Conservation (phyloP, 2,888 invertebrate species). For the Sacculina carcini region DNA sequence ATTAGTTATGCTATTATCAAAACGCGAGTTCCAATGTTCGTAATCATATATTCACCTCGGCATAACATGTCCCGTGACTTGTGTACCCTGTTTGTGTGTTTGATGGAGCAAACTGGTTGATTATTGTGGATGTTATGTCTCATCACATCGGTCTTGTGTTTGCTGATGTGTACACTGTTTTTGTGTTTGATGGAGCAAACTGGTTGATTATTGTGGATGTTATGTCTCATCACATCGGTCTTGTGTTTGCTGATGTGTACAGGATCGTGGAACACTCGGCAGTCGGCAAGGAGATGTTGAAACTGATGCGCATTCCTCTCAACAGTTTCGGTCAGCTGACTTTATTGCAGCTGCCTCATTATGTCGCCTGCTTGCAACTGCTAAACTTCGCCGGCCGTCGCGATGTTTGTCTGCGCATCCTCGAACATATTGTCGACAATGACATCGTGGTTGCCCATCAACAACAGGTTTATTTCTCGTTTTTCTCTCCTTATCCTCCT, state of each 20-base stretch:
- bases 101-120: background rate
- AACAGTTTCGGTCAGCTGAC: conserved; percentile 81
- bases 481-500: too few species aligned
- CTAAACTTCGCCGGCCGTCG: conserved; percentile 69
- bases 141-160: too few species aligned
- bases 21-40: too few species aligned
- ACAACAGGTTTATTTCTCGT: conserved; percentile 46
- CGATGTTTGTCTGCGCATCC: conserved; percentile 58
- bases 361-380: conserved; percentile 53
- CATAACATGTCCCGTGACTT: background rate
- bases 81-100: background rate
- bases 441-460: conserved; percentile 63
- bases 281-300: conserved; percentile 75
- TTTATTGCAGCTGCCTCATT: conserved; percentile 61
- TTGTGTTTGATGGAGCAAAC: background rate
- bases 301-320: conserved; percentile 74
- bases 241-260: conserved; percentile 12
- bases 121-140: background rate
- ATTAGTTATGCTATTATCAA: too few species aligned
- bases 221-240: too few species aligned
- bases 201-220: background rate
- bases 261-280: conserved; percentile 49
- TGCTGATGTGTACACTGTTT: background rate
- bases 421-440: conserved; percentile 67
- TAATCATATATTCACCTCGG: too few species aligned